Base-by-base conservation (phyloP, 2,113 vertebrate species). In the Uria aalge region DNA sequence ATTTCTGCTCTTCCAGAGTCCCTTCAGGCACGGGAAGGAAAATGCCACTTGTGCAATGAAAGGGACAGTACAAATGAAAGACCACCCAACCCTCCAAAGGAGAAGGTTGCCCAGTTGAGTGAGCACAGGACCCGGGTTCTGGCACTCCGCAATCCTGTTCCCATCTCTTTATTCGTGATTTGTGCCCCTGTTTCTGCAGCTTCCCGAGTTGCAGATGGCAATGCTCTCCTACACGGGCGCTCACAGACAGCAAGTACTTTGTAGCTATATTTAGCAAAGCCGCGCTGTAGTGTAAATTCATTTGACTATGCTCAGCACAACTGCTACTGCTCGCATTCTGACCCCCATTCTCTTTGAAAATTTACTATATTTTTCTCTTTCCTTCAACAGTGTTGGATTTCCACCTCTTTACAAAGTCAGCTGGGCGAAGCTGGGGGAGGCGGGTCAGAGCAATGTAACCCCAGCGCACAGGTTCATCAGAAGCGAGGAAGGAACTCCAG, bases 241-340 rank as follows among this genome's bases (percentile, higher is more conserved):
- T 53, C 5, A 48, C 48, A 59, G n/a, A 74, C 63, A 79, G 27
- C 66, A 53, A 79, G 45, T 55, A 48, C 12, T 90, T 11, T 32
- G 57, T 5, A n/a, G 59, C 78, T 96, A 22, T 79, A 72, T 79
- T 93, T 93, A 95, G 94, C 80, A 90, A 69, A 76, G 81, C 45
- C 3, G 0, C 0, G 0, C 63, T 34, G 3, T 48, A 82, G 53
- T 32, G 24, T 12, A 45, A 79, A 48, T 81, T 94, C 83, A 91
- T n/a, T 89, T 2, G 5, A 64, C 77, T 94, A 1, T 4, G 85
- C 74, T 89, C 91, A 80, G 56, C 68, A 64, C 85, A 88, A 90
- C 71, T 48, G 64, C 12, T 64, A 59, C 80, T 76, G 53, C 26
- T 75, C 14, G 40, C 52, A 10, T n/a, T 43, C 45, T 15, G 59